Evolutionary conservation across 2,113 vertebrate genomes (phyloP).

Genomic region (Saccopteryx leptura): DNA sequence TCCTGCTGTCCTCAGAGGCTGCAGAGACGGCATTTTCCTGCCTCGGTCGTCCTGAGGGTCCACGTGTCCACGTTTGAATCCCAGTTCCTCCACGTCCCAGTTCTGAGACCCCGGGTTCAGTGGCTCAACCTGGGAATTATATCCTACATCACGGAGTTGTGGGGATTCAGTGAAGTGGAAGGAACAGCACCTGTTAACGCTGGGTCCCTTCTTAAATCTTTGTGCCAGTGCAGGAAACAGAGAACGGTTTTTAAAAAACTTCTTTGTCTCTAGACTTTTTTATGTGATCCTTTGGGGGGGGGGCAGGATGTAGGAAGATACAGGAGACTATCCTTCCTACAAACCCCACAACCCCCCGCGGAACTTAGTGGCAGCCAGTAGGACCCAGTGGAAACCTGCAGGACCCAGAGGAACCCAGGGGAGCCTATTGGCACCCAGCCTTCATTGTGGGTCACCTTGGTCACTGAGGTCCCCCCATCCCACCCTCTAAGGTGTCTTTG

Average conservation of each 20-base stretch:
- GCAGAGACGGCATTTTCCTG: background rate
- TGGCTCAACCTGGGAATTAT: background rate
- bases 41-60: background rate
- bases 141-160: accelerated
- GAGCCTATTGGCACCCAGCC: background rate
- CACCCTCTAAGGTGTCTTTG: background rate
- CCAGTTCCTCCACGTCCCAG: background rate
- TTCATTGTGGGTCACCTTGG: background rate
- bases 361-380: background rate
- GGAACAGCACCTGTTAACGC: accelerated
- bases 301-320: background rate
- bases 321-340: background rate
- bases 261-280: background rate
- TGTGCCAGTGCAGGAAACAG: background rate
- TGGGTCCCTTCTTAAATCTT: background rate
- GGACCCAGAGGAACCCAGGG: background rate
- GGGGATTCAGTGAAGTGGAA: accelerated
- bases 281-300: background rate
- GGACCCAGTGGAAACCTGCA: background rate
- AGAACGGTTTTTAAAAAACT: background rate
- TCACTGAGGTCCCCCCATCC: background rate
- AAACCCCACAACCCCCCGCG: background rate
- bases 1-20: background rate
- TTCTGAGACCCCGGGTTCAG: background rate
- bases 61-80: background rate